Base-by-base conservation (phyloP, 2,888 invertebrate genomes). In the Nomada hirtipes region DNA sequence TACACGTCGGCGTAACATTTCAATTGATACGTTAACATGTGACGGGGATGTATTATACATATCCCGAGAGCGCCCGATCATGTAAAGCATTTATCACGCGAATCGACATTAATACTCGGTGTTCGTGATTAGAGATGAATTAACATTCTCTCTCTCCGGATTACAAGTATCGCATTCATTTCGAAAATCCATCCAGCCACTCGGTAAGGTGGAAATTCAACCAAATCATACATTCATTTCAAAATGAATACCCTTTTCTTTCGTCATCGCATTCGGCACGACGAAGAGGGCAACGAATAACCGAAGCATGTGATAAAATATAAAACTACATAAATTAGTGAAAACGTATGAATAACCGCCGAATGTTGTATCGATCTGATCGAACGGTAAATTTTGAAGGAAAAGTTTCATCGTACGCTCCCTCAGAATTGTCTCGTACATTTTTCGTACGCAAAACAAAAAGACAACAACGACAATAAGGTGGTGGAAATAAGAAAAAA, bases 51-150 rank as follows among this genome's bases (percentile, higher is more conserved):
- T 13, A 26, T 26, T 26, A 26, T 26, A 47, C 47, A 36, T 23
- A 11, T 11, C 36, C 18, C 23, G 68, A 42, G 42, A 55, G 68
- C 68, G 36, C 18, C 42, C 42, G 42, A 23, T 55, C 15, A 55
- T 9, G n/a, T 7, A 63, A 55, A 55, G 20, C 55, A 55, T 55
- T 42, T 23, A 55, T 68, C 68, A 55, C 18, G 23, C 20, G 23
- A 55, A 68, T 42, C 42, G 53, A 55, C 55, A 42, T 68, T 68
- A 55, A 42, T 68, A 42, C 15, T 68, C 42, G 36, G 26, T 36
- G 36, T 9, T 36, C 47, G 15, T 42, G 29, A 68, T 67, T 67
- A 20, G 53, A 29, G 29, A 65, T 10, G 15, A 53, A 67, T 67
- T 42, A 53, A 67, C 53, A 20, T 36, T 36, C 53, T 3, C n/a